These are phyloP conservation scores for Cynoglossus semilaevis DNA, from an alignment of 2,113 vertebrate genomes.

Conservation along the genomic window DNA sequence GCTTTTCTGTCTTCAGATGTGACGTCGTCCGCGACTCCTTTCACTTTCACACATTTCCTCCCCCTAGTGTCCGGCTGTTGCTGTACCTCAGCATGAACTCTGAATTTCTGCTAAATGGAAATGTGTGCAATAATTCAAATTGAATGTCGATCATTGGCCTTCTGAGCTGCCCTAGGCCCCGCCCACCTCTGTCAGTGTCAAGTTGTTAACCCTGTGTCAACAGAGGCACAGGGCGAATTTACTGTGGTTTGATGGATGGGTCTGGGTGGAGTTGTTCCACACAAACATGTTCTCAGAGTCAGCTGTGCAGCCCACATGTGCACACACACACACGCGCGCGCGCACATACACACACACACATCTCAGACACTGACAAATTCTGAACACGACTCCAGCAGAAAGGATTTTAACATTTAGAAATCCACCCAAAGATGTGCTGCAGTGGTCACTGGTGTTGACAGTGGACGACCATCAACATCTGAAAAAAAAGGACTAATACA, in stretches of 20 bases:
- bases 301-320: conserved; percentile 66
- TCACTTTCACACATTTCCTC: conserved; percentile 24
- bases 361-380: conserved; percentile 48
- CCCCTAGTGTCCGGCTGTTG: conserved; percentile 7
- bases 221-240: conserved; percentile 74
- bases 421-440: no score
- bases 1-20: conserved; percentile 24
- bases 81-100: conserved; percentile 44
- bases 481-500: no score
- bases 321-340: conserved; percentile 55
- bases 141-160: conserved; percentile 68
- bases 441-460: no score
- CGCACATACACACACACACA: conserved; percentile 36
- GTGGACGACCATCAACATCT: no score
- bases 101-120: conserved; percentile 67
- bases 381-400: conserved; percentile 23
- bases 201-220: conserved; percentile 84
- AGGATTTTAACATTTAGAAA: no score
- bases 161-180: conserved; percentile 53
- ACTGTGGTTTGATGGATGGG: conserved; percentile 78
- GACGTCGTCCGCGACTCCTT: no score
- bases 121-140: conserved; percentile 74
- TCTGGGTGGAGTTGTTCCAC: conserved; percentile 78
- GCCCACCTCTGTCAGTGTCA: conserved; percentile 78
- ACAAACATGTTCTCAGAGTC: conserved; percentile 77